Evolutionary conservation across 2,888 invertebrate genomes (phyloP).

Genomic region (Agrotis puta): DNA sequence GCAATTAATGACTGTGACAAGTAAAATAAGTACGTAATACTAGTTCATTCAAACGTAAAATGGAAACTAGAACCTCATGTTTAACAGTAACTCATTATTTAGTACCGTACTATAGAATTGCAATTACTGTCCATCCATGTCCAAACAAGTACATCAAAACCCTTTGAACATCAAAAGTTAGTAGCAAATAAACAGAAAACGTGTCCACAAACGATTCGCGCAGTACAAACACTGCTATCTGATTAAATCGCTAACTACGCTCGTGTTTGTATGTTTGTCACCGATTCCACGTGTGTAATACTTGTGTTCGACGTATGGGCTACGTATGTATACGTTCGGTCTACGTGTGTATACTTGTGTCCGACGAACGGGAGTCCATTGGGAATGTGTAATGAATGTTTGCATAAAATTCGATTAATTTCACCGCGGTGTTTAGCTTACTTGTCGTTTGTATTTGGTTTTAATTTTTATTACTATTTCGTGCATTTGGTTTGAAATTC

Average conservation of each 20-base stretch:
- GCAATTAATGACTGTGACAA: too few species aligned
- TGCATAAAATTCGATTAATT: constrained; percentile 56
- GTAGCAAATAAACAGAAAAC: constrained; percentile 32
- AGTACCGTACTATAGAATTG: not conserved
- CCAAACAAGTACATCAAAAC: not conserved
- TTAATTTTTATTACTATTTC: constrained; percentile 13
- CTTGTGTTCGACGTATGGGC: not conserved
- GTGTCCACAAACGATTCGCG: constrained; percentile 23
- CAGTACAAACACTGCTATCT: constrained; percentile 51
- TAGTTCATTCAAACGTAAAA: too few species aligned
- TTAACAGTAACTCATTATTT: not conserved
- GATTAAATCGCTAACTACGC: constrained; percentile 54
- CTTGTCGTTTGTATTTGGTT: constrained; percentile 14
- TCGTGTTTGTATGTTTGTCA: constrained; percentile 53
- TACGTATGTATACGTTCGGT: not conserved
- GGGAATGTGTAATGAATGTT: constrained; percentile 49
- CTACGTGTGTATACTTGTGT: not conserved
- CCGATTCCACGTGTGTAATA: constrained; percentile 31
- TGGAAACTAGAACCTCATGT: too few species aligned
- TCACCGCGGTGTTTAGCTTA: constrained; percentile 29
- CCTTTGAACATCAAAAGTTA: constrained; percentile 10
- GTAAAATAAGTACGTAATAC: too few species aligned
- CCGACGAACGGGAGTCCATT: constrained; percentile 13
- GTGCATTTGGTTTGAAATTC: constrained; percentile 4
- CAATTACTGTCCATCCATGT: not conserved